These are phyloP conservation scores for Tetragnatha montana DNA, from an alignment of 2,888 invertebrate species.

Conservation along the genomic window DNA sequence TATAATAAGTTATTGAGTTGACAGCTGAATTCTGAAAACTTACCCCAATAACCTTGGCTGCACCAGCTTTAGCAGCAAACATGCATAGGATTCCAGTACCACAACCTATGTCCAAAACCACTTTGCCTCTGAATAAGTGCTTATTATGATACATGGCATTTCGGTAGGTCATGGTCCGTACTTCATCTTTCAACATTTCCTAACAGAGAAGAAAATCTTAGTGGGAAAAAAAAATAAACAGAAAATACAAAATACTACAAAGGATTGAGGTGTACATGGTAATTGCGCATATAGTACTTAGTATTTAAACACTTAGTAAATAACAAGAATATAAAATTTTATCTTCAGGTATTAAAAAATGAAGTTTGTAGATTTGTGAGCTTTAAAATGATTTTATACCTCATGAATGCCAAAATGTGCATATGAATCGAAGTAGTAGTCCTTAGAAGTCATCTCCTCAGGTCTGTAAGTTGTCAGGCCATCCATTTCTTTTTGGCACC, in stretches of 20 bases:
- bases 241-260: neutral
- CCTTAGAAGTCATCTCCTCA: slow-evolving; percentile 99
- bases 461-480: slow-evolving; percentile 75
- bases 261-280: neutral
- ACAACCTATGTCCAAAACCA: slow-evolving; percentile 97
- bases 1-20: no score
- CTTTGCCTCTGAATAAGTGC: slow-evolving; percentile 89
- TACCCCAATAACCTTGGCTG: slow-evolving; percentile 91
- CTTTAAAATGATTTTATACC: slow-evolving; percentile 76
- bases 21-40: slow-evolving; percentile 71
- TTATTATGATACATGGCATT: slow-evolving; percentile 99
- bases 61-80: slow-evolving; percentile 99
- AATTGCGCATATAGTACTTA: neutral
- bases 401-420: slow-evolving; percentile 99
- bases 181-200: slow-evolving; percentile 99
- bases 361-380: no score
- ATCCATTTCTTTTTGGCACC: slow-evolving; percentile 71
- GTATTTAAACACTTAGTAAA: neutral
- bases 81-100: slow-evolving; percentile 99
- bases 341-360: neutral
- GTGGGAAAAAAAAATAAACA: neutral
- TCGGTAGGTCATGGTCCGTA: slow-evolving; percentile 96
- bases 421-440: slow-evolving; percentile 99
- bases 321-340: neutral
- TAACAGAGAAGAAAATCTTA: slow-evolving; percentile 72